Percentiles rank a stretch among this genome's conserved stretches.
Evolutionary conservation across 2,888 invertebrate genomes (phyloP).

Genomic region (Chloroclystis v-ata): DNA sequence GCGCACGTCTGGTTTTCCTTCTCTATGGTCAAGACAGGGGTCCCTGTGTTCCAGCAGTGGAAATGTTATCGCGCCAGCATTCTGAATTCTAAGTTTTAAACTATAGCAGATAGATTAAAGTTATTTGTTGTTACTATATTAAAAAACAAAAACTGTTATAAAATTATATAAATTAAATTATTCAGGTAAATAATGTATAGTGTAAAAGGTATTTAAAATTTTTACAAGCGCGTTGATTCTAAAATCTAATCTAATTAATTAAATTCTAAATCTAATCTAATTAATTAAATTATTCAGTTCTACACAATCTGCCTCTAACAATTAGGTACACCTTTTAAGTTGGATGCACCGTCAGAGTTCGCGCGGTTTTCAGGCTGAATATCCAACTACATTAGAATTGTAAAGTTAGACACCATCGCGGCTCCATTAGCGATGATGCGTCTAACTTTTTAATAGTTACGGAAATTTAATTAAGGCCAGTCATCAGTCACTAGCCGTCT

Average conservation of each 20-base stretch:
- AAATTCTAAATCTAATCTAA: too few relatives aligned
- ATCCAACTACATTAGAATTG: constrained; percentile 54
- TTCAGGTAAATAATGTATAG: too few relatives aligned
- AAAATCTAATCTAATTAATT: too few relatives aligned
- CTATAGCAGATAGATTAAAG: too few relatives aligned
- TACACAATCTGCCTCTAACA: neutral
- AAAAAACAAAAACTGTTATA: too few relatives aligned
- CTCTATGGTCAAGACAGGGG: neutral
- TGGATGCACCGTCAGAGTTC: constrained; percentile 61
- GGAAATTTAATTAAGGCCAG: constrained; percentile 74
- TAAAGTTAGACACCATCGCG: constrained; percentile 48
- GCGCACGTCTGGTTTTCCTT: neutral
- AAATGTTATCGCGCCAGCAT: too few relatives aligned
- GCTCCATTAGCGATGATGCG: constrained; percentile 38
- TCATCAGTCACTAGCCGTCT: constrained; percentile 75
- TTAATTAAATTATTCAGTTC: neutral
- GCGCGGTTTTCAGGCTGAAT: constrained; percentile 53
- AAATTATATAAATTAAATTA: too few relatives aligned
- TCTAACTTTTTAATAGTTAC: constrained; percentile 45
- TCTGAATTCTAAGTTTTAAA: too few relatives aligned
- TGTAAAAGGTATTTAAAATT: too few relatives aligned
- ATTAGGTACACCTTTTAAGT: constrained; percentile 50
- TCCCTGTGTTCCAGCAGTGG: too few relatives aligned
- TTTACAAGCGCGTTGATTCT: too few relatives aligned
- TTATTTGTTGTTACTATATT: too few relatives aligned